Conservation (phyloP, 2,797 vertebrate species). For the Pelobates cultripes region DNA sequence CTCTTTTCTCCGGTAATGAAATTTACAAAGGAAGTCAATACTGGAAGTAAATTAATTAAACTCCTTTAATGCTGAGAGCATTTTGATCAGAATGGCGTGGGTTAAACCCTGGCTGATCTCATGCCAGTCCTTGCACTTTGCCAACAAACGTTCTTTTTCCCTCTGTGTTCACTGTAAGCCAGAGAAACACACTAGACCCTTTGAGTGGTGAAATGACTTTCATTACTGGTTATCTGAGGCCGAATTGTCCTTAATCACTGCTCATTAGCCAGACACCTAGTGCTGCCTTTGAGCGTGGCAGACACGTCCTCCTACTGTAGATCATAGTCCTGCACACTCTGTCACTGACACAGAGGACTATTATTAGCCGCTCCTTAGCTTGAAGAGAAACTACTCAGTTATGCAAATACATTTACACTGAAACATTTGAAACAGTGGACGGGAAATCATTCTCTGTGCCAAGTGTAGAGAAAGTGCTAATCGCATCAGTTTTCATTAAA, state of each 20-base stretch:
- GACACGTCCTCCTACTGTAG: slow-evolving; percentile 14
- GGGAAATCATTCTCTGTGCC: slow-evolving; percentile 2
- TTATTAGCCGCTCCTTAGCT: slow-evolving; percentile 33
- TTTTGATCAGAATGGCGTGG: neutral
- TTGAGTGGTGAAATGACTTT: slow-evolving; percentile 36
- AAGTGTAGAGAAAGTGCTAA: neutral
- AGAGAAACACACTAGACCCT: slow-evolving; percentile 39
- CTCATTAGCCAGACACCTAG: slow-evolving; percentile 43
- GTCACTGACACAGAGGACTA: slow-evolving; percentile 30
- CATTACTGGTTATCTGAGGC: slow-evolving; percentile 33
- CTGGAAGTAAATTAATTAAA: neutral
- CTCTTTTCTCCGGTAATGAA: too few relatives aligned
- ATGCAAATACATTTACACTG: slow-evolving; percentile 20
- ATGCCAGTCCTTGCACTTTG: slow-evolving; percentile 21
- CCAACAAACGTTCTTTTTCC: slow-evolving; percentile 33
- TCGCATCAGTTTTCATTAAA: neutral
- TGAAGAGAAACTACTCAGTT: slow-evolving; percentile 6
- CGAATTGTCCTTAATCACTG: slow-evolving; percentile 36
- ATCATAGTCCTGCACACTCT: slow-evolving; percentile 15
- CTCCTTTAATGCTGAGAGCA: neutral
- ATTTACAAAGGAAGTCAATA: too few relatives aligned
- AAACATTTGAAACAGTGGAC: neutral
- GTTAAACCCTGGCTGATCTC: neutral
- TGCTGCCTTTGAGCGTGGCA: slow-evolving; percentile 30
- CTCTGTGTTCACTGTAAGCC: slow-evolving; percentile 29